phyloP scores from a whole-genome alignment of 2,113 vertebrate genomes.

The Neodon shergylaensis region DNA sequence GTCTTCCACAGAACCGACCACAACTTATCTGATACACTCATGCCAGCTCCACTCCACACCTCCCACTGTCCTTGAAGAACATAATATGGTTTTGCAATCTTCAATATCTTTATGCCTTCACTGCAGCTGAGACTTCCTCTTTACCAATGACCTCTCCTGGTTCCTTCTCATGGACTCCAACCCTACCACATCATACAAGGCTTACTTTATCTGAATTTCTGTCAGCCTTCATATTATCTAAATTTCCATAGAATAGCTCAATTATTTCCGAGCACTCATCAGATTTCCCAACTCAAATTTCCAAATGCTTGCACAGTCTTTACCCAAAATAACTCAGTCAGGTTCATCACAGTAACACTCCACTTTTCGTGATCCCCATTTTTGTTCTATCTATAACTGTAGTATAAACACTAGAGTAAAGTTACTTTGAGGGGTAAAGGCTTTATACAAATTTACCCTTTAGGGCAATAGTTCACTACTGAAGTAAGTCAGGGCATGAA shows the following conservation, averaged over 20 bases:
- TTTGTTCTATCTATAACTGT: neutral
- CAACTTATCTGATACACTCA: neutral
- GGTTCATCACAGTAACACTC: neutral
- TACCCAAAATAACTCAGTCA: neutral
- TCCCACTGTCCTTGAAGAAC: too few relatives aligned
- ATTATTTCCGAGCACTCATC: neutral
- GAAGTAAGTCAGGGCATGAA: neutral
- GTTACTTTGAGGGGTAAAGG: neutral
- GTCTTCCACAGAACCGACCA: neutral
- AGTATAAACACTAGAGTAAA: neutral
- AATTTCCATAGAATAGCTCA: neutral
- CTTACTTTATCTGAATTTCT: neutral
- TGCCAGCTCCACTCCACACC: neutral
- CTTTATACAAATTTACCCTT: neutral
- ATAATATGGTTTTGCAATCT: neutral
- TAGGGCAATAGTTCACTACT: neutral
- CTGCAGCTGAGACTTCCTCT: too few relatives aligned
- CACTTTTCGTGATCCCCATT: neutral
- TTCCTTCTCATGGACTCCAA: too few relatives aligned
- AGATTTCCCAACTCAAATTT: neutral
- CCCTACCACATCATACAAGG: too few relatives aligned
- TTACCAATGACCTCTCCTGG: too few relatives aligned
- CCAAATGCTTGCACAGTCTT: neutral
- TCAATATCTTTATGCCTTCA: neutral
- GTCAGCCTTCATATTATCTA: neutral